Evolutionary conservation across 2,113 vertebrate species (phyloP).

Genomic region (Glaucidium brasilianum): DNA sequence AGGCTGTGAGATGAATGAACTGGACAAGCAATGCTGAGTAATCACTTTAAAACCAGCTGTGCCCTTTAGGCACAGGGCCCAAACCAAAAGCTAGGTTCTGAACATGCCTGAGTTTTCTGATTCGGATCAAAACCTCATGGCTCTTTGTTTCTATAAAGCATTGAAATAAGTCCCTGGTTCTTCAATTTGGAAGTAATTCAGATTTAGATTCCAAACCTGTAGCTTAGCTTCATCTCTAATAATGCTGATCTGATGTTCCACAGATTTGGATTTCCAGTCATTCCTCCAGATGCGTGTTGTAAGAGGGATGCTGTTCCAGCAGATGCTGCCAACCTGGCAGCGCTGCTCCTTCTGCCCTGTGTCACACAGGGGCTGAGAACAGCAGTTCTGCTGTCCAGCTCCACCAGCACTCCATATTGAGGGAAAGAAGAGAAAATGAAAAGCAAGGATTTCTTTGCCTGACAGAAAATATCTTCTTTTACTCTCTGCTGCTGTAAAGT

Average conservation of each 20-base stretch:
- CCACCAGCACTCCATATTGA: accelerated
- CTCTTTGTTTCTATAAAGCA: not conserved
- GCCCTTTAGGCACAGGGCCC: not conserved
- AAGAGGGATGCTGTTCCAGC: not conserved
- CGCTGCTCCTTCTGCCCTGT: not conserved
- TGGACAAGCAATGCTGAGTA: conserved; percentile 36
- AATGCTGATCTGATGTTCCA: not conserved
- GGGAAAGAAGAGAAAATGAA: not conserved
- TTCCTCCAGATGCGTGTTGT: not conserved
- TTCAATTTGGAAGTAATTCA: not conserved
- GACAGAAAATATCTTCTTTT: not conserved
- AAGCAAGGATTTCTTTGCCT: not conserved
- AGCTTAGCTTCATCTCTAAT: not conserved
- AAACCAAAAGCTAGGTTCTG: not conserved
- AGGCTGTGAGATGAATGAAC: not conserved
- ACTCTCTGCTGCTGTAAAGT: not conserved
- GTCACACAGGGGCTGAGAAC: not conserved
- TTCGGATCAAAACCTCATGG: conserved; percentile 49
- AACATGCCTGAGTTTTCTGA: not conserved
- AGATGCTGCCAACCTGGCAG: not conserved
- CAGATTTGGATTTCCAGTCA: not conserved
- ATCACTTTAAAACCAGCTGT: conserved; percentile 25
- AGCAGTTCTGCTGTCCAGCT: not conserved
- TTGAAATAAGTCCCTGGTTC: not conserved
- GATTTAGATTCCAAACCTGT: not conserved